Conservation (phyloP, 2,113 vertebrate species). For the Oryctolagus cuniculus region DNA sequence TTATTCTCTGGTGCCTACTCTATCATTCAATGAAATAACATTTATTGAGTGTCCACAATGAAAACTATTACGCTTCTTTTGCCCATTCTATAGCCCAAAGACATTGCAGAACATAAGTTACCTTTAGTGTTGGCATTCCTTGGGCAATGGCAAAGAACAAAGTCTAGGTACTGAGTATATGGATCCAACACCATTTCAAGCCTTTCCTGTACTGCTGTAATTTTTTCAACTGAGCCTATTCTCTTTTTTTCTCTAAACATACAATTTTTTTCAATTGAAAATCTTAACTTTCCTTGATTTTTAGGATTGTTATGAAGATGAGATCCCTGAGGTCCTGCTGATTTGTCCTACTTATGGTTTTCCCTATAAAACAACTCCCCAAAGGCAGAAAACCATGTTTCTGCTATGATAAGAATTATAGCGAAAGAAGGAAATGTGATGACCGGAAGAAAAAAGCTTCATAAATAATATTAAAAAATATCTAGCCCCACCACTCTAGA, state of each 20-base stretch:
- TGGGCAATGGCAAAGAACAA: not conserved
- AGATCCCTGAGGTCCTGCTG: constrained; percentile 23
- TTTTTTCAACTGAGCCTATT: not conserved
- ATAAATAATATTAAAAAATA: constrained; percentile 35
- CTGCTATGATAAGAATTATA: not conserved
- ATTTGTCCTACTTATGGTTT: constrained; percentile 30
- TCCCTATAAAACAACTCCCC: not conserved
- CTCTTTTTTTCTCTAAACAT: not conserved
- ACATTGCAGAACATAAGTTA: not conserved
- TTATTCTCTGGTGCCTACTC: not conserved
- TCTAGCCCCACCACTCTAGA: not conserved
- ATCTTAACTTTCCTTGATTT: not conserved
- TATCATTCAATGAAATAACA: not conserved
- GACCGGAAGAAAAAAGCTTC: constrained; percentile 5
- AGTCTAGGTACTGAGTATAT: rapidly evolving
- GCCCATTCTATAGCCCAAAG: not conserved
- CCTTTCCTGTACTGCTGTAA: not conserved
- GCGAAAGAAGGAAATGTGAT: constrained; percentile 37
- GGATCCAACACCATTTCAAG: rapidly evolving
- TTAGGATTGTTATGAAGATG: constrained; percentile 1
- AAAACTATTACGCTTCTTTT: not conserved
- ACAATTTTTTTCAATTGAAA: not conserved
- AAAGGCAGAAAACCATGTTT: not conserved
- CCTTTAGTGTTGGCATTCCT: not conserved
- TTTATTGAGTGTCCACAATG: not conserved